Percentiles rank a stretch among this genome's conserved stretches.
Conservation (phyloP, 2,797 vertebrate genomes). For the Heliangelus exortis region DNA sequence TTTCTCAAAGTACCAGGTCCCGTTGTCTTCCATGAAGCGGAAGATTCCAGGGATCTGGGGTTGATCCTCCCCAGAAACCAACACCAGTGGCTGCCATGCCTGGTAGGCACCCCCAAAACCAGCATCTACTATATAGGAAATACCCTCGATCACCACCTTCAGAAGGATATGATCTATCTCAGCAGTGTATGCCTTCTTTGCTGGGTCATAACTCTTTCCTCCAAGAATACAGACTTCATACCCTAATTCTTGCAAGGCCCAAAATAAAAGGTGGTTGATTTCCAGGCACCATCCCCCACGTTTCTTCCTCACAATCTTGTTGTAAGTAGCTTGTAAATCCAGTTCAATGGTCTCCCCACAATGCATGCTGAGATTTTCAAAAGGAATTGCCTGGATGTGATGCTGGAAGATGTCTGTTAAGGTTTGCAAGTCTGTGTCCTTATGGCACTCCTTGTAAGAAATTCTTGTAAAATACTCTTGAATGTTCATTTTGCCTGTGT, state of each 20-base stretch:
- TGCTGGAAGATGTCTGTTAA: conserved; percentile 81
- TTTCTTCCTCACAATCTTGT: conserved; percentile 81
- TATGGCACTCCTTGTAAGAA: conserved; percentile 73
- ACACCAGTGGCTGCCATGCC: conserved; percentile 82
- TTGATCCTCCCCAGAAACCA: conserved; percentile 85
- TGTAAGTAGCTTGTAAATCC: conserved; percentile 76
- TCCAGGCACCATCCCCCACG: conserved; percentile 89
- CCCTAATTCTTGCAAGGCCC: conserved; percentile 85
- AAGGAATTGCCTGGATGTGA: conserved; percentile 82
- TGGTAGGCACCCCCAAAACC: conserved; percentile 82
- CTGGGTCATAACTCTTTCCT: conserved; percentile 70
- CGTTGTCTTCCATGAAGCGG: conserved; percentile 73
- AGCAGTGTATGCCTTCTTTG: conserved; percentile 32
- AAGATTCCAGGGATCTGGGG: conserved; percentile 82
- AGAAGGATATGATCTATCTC: conserved; percentile 80
- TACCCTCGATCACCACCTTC: conserved; percentile 78
- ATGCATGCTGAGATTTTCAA: conserved; percentile 89
- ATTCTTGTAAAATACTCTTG: conserved; percentile 88
- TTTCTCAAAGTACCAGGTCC: conserved; percentile 85
- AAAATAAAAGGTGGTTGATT: conserved; percentile 84
- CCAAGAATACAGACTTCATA: conserved; percentile 78
- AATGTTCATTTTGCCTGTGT: conserved; percentile 82
- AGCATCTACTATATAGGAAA: conserved; percentile 82
- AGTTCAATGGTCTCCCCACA: conserved; percentile 80
- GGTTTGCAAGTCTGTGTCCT: conserved; percentile 80